Evolutionary conservation across 2,888 invertebrate species (phyloP), one percentile per base, ranked within the genome.

Genomic region (Callyntrura guangdongensis): DNA sequence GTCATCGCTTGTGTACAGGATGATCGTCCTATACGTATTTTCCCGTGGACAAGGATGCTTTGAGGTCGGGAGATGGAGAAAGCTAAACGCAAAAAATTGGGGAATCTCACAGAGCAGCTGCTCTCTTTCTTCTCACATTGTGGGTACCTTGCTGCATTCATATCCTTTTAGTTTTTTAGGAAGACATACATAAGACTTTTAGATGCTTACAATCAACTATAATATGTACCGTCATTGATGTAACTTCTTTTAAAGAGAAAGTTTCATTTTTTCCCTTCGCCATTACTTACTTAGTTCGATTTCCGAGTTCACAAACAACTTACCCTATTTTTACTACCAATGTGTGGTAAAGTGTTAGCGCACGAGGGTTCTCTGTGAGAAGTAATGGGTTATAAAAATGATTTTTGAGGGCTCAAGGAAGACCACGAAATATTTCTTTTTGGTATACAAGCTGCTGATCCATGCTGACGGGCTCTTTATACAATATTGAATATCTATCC

Each of bases 61-160:
- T 56, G 81, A 81, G 87, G 82, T 91, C 85, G 84, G 72, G 56
- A 45, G 59, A 81, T 79, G 59, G 82, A 82, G 88, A 88, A 79
- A 87, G 67, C 14, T 59, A 2, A 27, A 82, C 22, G 27, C 3
- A 53, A 49, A 9, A 74, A n/a, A 36, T 59, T 5, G 11, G 25
- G 45, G 25, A 12, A 36, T 9, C 20, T 59, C 17, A 2, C 59
- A 11, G 14, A 81, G 81, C 79, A 59, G 81, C 81, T 81, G 59
- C 61, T 81, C 14, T 2, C 59, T 81, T 36, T 61, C 36, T 9
- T 0, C 14, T 72, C 27, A 27, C 69, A 27, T 69, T 69, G 45
- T 67, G 27, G 27, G 36, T 12, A 67, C 22, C 61, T 59, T 59
- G n/a, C 36, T 36, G 5, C 36, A 5, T 59, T 64, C 22, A 20